These are phyloP conservation scores for Zygothrica quintamaculata DNA, from an alignment of 2,888 invertebrate genomes.

Conservation along the genomic window DNA sequence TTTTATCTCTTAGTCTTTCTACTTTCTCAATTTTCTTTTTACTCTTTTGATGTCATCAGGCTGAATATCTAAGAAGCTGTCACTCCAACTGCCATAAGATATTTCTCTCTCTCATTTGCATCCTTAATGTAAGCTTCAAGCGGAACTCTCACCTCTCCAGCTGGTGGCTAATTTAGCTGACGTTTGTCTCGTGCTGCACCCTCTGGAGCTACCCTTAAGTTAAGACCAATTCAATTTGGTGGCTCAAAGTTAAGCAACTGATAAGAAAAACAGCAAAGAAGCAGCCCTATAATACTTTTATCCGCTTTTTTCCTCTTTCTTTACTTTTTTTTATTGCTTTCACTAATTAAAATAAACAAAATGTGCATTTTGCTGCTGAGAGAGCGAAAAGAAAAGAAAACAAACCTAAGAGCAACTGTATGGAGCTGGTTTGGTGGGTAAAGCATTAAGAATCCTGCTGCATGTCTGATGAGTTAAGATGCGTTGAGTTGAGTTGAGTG, in stretches of 20 bases:
- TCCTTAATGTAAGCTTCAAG: conserved; percentile 35
- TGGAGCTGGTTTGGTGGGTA: background rate
- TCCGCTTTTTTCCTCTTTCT: conserved; percentile 48
- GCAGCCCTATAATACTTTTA: conserved; percentile 25
- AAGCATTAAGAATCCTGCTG: conserved; percentile 59
- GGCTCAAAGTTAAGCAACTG: conserved; percentile 35
- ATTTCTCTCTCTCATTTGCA: conserved; percentile 60
- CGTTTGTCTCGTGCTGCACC: conserved; percentile 22
- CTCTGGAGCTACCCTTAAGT: conserved; percentile 21
- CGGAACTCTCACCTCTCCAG: conserved; percentile 22
- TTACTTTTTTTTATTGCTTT: conserved; percentile 62
- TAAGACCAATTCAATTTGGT: conserved; percentile 41
- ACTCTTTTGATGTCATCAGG: background rate
- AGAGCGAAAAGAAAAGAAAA: background rate
- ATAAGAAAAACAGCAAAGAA: conserved; percentile 16
- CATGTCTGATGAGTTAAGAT: conserved; percentile 73
- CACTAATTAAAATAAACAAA: conserved; percentile 74
- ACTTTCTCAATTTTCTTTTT: background rate
- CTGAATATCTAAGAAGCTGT: conserved; percentile 25
- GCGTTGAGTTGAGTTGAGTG: conserved; percentile 49
- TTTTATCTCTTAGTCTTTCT: too few relatives aligned
- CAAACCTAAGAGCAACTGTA: background rate
- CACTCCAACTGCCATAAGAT: conserved; percentile 19
- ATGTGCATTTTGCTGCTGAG: conserved; percentile 62
- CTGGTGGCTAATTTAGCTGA: conserved; percentile 35